phyloP scores from a whole-genome alignment of 1,140 invertebrate genomes.

The Telenomus remus region DNA sequence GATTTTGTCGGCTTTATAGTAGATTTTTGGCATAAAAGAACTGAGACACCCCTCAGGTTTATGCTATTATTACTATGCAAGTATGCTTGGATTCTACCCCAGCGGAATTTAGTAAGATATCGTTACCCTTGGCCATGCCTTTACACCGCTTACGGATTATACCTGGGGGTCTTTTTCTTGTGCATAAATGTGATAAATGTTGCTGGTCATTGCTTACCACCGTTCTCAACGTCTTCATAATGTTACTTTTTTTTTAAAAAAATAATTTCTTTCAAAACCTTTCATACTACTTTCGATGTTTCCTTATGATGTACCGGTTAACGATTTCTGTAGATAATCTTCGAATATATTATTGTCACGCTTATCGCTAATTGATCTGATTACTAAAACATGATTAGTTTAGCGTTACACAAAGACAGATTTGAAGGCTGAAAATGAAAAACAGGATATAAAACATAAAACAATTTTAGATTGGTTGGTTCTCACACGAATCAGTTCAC shows the following conservation, averaged over 20 bases:
- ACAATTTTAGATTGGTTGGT: no score
- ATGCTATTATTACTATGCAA: conserved; percentile 73
- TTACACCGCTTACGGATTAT: conserved; percentile 32
- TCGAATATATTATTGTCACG: no score
- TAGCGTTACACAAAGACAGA: no score
- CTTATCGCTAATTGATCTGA: no score
- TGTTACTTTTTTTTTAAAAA: conserved; percentile 26
- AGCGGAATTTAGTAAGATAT: conserved; percentile 58
- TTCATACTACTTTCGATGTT: no score
- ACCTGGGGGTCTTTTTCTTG: conserved; percentile 54
- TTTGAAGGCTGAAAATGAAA: no score
- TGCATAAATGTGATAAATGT: conserved; percentile 52
- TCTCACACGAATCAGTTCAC: conserved; percentile 4
- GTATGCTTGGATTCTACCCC: conserved; percentile 64
- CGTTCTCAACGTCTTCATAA: conserved; percentile 40
- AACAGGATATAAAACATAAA: no score
- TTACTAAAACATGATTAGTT: no score
- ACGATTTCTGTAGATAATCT: no score
- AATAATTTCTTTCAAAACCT: neutral
- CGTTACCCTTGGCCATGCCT: conserved; percentile 54
- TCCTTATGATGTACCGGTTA: no score
- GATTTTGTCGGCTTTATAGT: conserved; percentile 70
- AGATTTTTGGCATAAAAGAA: conserved; percentile 69
- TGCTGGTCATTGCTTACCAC: conserved; percentile 33
- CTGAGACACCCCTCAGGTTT: conserved; percentile 69